Evolutionary conservation across 2,113 vertebrate genomes (phyloP).

Genomic region (Balaeniceps rex): DNA sequence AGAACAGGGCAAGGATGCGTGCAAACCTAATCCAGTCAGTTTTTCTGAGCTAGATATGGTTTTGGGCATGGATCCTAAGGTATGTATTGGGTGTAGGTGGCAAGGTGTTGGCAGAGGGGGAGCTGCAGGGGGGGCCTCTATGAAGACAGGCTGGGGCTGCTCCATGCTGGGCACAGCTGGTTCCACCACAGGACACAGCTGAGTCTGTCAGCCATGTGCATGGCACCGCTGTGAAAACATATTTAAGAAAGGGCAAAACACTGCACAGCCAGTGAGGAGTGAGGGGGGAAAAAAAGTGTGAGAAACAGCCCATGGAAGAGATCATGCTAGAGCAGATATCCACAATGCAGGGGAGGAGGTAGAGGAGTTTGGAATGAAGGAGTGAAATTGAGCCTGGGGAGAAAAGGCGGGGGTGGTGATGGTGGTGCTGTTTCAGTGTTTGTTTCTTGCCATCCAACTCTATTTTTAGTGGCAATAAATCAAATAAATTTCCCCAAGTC

Average conservation of each 20-base stretch:
- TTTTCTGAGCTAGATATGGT: background rate
- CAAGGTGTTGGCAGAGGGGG: background rate
- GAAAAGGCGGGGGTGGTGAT: background rate
- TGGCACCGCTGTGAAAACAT: background rate
- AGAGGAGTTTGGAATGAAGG: background rate
- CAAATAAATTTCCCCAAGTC: background rate
- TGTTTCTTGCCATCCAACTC: background rate
- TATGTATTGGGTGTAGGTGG: background rate
- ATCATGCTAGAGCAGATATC: background rate
- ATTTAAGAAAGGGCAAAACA: background rate
- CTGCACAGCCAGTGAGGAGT: background rate
- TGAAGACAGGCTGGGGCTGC: background rate
- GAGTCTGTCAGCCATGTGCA: rapidly evolving
- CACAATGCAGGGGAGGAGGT: background rate
- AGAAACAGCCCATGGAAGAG: background rate
- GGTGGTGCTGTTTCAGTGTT: too few relatives aligned
- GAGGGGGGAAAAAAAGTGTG: background rate
- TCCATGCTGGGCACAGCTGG: background rate
- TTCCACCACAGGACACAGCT: background rate
- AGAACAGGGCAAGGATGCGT: background rate
- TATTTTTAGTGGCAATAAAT: background rate
- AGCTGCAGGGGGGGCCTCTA: background rate
- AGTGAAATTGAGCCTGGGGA: background rate
- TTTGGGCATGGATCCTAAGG: background rate
- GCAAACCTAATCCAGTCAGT: background rate